Evolutionary conservation across 2,113 vertebrate genomes (phyloP).

Genomic region (Amphiprion percula): DNA sequence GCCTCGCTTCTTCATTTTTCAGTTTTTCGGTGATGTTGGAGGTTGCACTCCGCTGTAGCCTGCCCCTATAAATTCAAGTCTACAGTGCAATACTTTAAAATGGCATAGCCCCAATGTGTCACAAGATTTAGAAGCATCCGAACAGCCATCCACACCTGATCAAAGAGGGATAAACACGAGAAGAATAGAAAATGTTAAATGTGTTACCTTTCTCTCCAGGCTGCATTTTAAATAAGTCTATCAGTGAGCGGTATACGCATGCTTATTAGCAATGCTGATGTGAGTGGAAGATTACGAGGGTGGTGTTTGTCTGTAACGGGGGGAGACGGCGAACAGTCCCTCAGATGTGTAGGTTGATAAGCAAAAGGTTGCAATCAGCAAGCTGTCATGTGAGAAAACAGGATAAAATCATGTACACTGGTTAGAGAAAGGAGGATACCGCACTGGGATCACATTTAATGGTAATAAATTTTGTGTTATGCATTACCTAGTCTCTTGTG

Average conservation of each 20-base stretch:
- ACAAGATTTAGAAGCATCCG: constrained; percentile 16
- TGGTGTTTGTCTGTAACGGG: constrained; percentile 32
- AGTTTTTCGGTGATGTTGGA: background rate
- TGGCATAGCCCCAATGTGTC: background rate
- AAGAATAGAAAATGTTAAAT: background rate
- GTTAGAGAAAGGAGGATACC: background rate
- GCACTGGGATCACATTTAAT: constrained; percentile 5
- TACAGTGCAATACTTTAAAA: background rate
- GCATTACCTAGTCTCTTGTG: background rate
- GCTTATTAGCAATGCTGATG: constrained; percentile 65
- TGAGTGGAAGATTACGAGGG: constrained; percentile 45
- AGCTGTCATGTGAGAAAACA: constrained; percentile 53
- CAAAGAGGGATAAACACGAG: constrained; percentile 11
- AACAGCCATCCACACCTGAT: constrained; percentile 17
- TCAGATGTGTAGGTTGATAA: constrained; percentile 54
- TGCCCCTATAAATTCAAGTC: constrained; percentile 2
- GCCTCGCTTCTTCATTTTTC: constrained; percentile 31
- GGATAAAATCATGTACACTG: constrained; percentile 16
- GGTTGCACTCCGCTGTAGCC: background rate
- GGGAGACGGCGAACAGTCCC: constrained; percentile 24
- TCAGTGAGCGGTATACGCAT: constrained; percentile 7
- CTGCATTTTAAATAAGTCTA: constrained; percentile 19
- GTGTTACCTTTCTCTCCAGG: constrained; percentile 5
- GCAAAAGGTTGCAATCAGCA: constrained; percentile 66
- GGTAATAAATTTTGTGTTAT: background rate